Conservation (phyloP, 2,113 vertebrate genomes). For the Engystomops pustulosus region DNA sequence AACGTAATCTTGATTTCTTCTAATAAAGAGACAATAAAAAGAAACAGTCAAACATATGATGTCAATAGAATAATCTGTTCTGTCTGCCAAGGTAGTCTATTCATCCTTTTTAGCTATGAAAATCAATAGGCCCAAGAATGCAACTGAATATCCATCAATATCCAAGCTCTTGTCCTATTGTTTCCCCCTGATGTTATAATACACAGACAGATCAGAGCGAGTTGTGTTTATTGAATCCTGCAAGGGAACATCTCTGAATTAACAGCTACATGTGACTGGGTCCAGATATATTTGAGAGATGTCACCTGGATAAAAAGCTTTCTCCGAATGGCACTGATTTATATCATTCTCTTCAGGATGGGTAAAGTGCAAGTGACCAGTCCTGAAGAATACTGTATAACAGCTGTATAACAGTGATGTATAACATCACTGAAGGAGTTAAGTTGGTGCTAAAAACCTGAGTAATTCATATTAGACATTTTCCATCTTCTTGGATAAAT, state of each 20-base stretch:
- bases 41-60: conserved; percentile 32
- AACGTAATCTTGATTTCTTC: conserved; percentile 10
- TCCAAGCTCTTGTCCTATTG: conserved; percentile 19
- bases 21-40: conserved; percentile 22
- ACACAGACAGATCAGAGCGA: conserved; percentile 20
- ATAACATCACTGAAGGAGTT: conserved; percentile 2
- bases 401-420: no score
- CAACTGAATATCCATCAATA: conserved; percentile 37
- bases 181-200: conserved; percentile 38
- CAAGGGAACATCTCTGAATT: conserved; percentile 19
- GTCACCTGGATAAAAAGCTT: conserved; percentile 5
- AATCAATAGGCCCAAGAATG: conserved; percentile 38
- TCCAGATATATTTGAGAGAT: conserved; percentile 29
- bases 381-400: neutral
- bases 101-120: conserved; percentile 35
- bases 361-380: neutral
- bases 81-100: conserved; percentile 23
- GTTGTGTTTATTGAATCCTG: conserved; percentile 4
- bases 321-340: conserved; percentile 16
- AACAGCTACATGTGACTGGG: neutral
- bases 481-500: conserved; percentile 44
- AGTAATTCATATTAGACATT: conserved; percentile 44
- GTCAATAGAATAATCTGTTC: conserved; percentile 34
- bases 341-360: neutral
- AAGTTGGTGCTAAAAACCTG: neutral